Evolutionary conservation across 2,113 vertebrate species (phyloP).

Genomic region (Larimichthys crocea): DNA sequence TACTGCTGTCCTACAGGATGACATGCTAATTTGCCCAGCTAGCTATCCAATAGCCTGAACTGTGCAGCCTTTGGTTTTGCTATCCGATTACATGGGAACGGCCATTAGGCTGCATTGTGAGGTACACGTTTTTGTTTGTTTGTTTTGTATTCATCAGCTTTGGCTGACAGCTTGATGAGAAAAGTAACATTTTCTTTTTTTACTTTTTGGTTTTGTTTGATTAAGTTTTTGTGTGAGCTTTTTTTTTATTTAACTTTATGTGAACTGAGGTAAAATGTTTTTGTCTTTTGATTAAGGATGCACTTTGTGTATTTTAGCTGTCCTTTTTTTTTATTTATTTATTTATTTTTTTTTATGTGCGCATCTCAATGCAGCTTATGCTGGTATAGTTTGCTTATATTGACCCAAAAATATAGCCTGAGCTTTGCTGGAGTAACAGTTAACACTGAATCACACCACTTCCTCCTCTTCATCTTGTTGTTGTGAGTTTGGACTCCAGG

Average conservation of each 20-base stretch:
- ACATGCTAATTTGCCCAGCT: conserved; percentile 54
- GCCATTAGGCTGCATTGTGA: conserved; percentile 21
- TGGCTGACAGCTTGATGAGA: not conserved
- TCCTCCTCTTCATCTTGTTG: not conserved
- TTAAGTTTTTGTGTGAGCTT: not conserved
- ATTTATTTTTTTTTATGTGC: conserved; percentile 23
- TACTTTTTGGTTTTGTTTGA: not conserved
- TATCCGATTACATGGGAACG: not conserved
- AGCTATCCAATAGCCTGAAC: conserved; percentile 37
- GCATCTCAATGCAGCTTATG: conserved; percentile 42
- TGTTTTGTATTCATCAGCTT: not conserved
- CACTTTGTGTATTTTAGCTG: not conserved
- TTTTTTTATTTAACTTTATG: not conserved
- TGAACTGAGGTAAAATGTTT: not conserved
- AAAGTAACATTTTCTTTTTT: not conserved
- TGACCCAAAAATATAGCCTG: not conserved
- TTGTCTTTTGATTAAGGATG: not conserved
- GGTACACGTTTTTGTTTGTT: conserved; percentile 1
- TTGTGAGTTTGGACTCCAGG: conserved; percentile 2
- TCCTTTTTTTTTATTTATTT: fast-evolving
- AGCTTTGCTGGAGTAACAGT: not conserved
- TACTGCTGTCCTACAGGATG: conserved; percentile 37
- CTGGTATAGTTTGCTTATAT: not conserved
- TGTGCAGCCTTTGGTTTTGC: conserved; percentile 77
- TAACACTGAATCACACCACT: not conserved